These are phyloP conservation scores for Anguilla japonica DNA, from an alignment of 2,113 vertebrate species.

Conservation along the genomic window DNA sequence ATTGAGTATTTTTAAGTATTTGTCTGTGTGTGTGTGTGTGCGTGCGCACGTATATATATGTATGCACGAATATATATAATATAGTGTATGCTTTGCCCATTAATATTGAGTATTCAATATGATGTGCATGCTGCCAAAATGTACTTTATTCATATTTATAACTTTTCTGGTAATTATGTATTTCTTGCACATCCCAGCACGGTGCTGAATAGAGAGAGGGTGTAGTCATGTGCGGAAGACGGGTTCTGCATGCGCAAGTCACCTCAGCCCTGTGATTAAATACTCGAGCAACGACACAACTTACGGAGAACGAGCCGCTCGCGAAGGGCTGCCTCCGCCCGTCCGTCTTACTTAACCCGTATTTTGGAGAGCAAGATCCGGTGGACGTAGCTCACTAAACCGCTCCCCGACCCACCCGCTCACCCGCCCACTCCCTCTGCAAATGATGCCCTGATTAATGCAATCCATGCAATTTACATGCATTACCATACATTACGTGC, in stretches of 20 bases:
- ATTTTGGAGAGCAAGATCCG: not conserved
- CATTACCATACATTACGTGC: slow-evolving; percentile 55
- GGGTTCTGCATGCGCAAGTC: not conserved
- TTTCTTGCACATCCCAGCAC: not conserved
- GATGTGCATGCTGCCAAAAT: not conserved
- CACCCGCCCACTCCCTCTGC: slow-evolving; percentile 3
- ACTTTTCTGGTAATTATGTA: not conserved
- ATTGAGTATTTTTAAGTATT: too few relatives aligned
- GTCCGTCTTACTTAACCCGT: not conserved
- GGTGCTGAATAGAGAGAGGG: not conserved
- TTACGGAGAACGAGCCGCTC: not conserved
- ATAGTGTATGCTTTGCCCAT: not conserved
- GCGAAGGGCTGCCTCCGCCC: not conserved
- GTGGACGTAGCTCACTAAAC: not conserved
- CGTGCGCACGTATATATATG: too few relatives aligned
- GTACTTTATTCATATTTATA: not conserved
- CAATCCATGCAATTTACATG: slow-evolving; percentile 56
- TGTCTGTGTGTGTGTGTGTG: too few relatives aligned
- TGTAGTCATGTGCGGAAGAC: not conserved
- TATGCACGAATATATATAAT: too few relatives aligned
- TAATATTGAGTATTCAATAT: not conserved
- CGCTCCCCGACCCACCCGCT: not conserved
- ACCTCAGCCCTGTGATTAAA: not conserved
- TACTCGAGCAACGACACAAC: not conserved
- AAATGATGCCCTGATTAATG: slow-evolving; percentile 55